These are phyloP conservation scores for Sus cebifrons DNA, from an alignment of 2,797 vertebrate genomes.

Conservation along the genomic window DNA sequence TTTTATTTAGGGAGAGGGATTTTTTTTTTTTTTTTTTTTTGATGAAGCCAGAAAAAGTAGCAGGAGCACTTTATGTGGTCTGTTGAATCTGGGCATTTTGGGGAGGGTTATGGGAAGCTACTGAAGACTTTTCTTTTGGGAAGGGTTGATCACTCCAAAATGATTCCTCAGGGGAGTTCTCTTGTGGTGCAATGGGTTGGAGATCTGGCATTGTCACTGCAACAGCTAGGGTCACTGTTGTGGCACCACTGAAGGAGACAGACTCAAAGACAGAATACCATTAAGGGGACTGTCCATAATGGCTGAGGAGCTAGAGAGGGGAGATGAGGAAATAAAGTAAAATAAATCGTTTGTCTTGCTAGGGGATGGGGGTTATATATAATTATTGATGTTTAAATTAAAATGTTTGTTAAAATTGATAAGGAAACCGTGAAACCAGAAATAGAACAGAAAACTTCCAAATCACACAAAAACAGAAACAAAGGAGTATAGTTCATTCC, in stretches of 20 bases:
- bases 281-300: neutral
- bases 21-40: constrained; percentile 14
- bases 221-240: no score
- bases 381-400: neutral
- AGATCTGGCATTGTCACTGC: no score
- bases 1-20: neutral
- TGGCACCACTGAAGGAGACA: neutral
- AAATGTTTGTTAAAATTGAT: constrained; percentile 2
- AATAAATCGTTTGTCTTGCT: neutral
- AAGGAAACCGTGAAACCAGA: constrained; percentile 23
- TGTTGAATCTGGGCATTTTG: neutral
- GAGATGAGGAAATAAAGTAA: neutral
- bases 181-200: no score
- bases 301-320: neutral
- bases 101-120: neutral
- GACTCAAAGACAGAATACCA: neutral
- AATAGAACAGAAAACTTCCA: constrained; percentile 40
- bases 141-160: neutral
- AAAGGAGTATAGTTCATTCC: neutral
- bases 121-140: neutral
- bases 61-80: neutral
- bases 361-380: neutral
- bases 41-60: neutral
- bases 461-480: constrained; percentile 1
- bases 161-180: neutral